Base-by-base conservation (phyloP, 53 echinoderm and acorn worm species). In the Arbacia lixula region DNA sequence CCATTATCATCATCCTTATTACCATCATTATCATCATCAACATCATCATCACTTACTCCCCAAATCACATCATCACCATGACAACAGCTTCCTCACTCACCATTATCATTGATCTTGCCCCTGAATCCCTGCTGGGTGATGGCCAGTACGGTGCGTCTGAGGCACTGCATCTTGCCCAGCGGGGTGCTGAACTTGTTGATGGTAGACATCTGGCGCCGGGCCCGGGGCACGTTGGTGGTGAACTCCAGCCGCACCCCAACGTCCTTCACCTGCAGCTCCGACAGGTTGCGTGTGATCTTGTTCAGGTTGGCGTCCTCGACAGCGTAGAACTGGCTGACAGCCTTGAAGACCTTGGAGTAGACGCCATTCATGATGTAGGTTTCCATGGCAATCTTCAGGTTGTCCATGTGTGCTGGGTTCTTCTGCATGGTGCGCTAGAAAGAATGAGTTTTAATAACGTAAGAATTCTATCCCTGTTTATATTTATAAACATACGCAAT, bases 331-430 rank as follows among this genome's bases (percentile, higher is more conserved):
- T 90, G 90, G 36, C 94, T 94, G 84, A 98, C 52, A 31, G 90
- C 88, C 60, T 98, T 98, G 82, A 98, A 92, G 41, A 98, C 98
- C 53, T 94, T 98, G 42, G 90, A 56, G 51, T 91, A 98, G 9
- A 94, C 92, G 14, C 73, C 94, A 73, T 92, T 88, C 92, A 94
- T 90, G 61, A 94, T 86, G 57, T 98, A 97, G 21, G 98, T 98
- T 85, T 98, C 98, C 94, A 98, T 94, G 40, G 98, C 94, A 50
- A 94, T 90, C 88, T 98, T 98, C 36, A 98, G 85, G 50, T 94
- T 94, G 60, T 94, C 94, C 92, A 98, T 94, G 77, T 94, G 94
- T 6, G 90, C 93, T 66, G 88, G 72, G 67, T 98, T 86, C 57
- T 92, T 83, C 67, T 83, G 83, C 83, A 83, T 66, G n/a, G 65